phyloP scores from a whole-genome alignment of 1,140 invertebrate species.

The Polypedilum pembai region DNA sequence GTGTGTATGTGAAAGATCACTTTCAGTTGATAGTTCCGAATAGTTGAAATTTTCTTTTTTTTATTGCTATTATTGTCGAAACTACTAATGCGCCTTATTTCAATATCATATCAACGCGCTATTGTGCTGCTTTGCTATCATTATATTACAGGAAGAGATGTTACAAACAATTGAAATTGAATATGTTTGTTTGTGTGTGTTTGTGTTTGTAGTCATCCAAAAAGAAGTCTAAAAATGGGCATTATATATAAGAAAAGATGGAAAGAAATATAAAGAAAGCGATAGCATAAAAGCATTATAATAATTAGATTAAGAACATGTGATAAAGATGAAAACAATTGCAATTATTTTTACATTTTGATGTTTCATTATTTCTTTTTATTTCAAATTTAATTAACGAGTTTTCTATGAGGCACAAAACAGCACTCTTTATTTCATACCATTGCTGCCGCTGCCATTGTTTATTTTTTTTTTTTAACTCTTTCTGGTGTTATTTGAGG shows the following conservation, averaged over 20 bases:
- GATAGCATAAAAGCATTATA: slow-evolving; percentile 26
- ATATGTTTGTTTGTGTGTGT: not conserved
- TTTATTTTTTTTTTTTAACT: not conserved
- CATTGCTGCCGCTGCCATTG: not conserved
- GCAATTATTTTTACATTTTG: slow-evolving; percentile 20
- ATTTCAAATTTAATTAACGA: slow-evolving; percentile 28
- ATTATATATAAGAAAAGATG: not conserved
- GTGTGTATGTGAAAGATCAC: slow-evolving; percentile 1
- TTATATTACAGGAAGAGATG: not conserved
- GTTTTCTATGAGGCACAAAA: slow-evolving; percentile 6
- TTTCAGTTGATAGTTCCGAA: slow-evolving; percentile 24
- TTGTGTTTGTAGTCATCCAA: not conserved
- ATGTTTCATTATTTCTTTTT: not conserved
- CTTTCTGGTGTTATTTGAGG: not conserved
- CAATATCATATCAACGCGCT: slow-evolving; percentile 13
- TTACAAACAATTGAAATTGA: slow-evolving; percentile 9
- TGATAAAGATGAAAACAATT: slow-evolving; percentile 26
- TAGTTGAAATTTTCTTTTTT: not conserved
- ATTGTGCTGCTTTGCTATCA: not conserved
- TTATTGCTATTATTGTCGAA: not conserved
- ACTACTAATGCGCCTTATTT: not conserved
- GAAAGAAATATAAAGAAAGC: not conserved
- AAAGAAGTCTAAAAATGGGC: slow-evolving; percentile 14
- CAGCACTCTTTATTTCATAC: not conserved
- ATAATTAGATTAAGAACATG: slow-evolving; percentile 28